Percentiles rank a stretch among this genome's conserved stretches.
Conservation (phyloP, 1,140 invertebrate species). For the Asobara japonica region DNA sequence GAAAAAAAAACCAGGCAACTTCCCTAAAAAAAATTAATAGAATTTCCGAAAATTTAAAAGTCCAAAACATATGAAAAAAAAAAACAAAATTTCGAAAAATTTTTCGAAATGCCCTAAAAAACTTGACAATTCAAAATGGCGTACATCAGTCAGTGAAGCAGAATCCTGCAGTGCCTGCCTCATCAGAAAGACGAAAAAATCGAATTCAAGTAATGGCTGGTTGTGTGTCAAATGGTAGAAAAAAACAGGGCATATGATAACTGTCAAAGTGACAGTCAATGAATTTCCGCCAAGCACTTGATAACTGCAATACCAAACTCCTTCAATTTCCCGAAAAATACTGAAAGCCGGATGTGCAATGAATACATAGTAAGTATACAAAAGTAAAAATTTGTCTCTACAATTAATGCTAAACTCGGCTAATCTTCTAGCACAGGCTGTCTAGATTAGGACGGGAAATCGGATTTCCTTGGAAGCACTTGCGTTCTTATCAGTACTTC, state of each 20-base stretch:
- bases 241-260: neutral
- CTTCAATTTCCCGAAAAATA: neutral
- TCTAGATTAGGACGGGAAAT: neutral
- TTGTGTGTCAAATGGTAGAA: neutral
- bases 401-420: constrained; percentile 6
- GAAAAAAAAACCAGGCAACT: too few relatives aligned
- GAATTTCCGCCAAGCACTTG: neutral
- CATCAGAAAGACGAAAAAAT: too few relatives aligned
- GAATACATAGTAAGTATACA: constrained; percentile 24
- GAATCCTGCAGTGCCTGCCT: too few relatives aligned
- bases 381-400: neutral
- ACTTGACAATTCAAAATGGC: too few relatives aligned
- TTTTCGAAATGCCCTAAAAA: too few relatives aligned
- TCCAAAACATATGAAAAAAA: too few relatives aligned
- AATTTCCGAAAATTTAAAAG: too few relatives aligned
- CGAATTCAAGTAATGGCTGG: too few relatives aligned
- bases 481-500: too few relatives aligned
- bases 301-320: neutral
- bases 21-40: too few relatives aligned
- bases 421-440: neutral
- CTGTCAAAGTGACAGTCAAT: neutral
- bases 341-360: neutral
- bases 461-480: neutral
- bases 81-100: too few relatives aligned
- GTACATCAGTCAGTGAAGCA: too few relatives aligned